Base-by-base conservation (phyloP, 92 coral and sea anemone genomes). In the Bergia sp. region DNA sequence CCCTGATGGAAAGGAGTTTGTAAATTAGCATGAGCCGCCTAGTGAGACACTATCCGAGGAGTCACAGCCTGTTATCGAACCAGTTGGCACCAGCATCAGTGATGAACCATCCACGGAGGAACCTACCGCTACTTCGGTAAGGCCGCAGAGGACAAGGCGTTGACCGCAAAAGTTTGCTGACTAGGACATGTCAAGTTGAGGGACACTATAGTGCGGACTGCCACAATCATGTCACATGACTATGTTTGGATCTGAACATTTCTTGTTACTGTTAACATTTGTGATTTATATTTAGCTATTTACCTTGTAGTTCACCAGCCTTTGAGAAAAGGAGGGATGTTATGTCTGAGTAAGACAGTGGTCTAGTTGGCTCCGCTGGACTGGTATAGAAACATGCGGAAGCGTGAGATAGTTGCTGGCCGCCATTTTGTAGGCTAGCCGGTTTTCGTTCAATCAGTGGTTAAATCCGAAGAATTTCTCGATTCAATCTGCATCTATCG, bases 61-160 rank as follows among this genome's bases (percentile, higher is more conserved):
- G 18, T 13, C 72, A 65, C 72, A 5, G 18, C 10, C 72, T 65
- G 72, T 65, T 13, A 65, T 3, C 3, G 72, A 65, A 6, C 18
- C 72, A 5, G 72, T 3, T 29, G n/a, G 9, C 72, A 65, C 29
- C 29, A 29, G 29, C 29, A 29, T 29, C 29, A 29, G 29, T 29
- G 29, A 29, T 29, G 29, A 29, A 66, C 73, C 49, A 45, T 7
- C 37, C 7, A 76, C 16, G 55, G 81, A 8, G 49, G 55, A 40
- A 13, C 81, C 55, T 40, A 40, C 53, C 4, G 64, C 38, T 78
- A 78, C 82, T 39, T 78, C 64, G 6, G 37, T 4, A 78, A 43
- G 64, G 41, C 64, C 76, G n/a, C 76, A 71, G 76, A 71, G 76
- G 11, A 71, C 76, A 71, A 71, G 76, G 76, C 76, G 76, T 71